These are phyloP conservation scores for Macrobrachium rosenbergii DNA, from an alignment of 1,140 invertebrate species.

Conservation along the genomic window DNA sequence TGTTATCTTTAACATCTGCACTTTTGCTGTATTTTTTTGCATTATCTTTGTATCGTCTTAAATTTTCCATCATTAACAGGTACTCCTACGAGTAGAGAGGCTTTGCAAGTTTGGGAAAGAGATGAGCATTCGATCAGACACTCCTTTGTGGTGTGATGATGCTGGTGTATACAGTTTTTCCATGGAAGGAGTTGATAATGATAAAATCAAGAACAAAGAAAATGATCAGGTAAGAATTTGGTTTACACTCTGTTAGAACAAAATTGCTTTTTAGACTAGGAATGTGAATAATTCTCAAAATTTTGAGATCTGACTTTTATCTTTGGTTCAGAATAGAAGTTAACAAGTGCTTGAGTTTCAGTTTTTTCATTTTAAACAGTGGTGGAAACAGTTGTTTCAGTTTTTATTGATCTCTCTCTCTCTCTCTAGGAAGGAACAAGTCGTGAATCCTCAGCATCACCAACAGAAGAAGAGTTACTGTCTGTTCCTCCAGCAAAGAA, in stretches of 20 bases:
- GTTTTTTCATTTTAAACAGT: neutral
- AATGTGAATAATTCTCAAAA: too few relatives aligned
- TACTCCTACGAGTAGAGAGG: conserved; percentile 78
- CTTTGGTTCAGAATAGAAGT: too few relatives aligned
- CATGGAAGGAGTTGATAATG: conserved; percentile 39
- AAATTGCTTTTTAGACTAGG: too few relatives aligned
- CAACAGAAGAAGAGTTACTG: conserved; percentile 43
- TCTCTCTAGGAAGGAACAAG: conserved; percentile 16
- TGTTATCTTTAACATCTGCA: too few relatives aligned
- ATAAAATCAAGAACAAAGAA: conserved; percentile 36
- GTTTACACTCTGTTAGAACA: neutral
- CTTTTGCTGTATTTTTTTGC: neutral
- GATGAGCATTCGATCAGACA: conserved; percentile 76
- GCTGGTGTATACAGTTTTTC: conserved; percentile 36
- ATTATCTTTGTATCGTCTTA: neutral
- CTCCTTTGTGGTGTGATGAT: conserved; percentile 73
- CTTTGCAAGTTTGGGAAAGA: conserved; percentile 82
- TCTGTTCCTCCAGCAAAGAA: conserved; percentile 36
- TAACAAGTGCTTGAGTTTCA: neutral
- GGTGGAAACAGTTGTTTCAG: too few relatives aligned
- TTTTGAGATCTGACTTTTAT: too few relatives aligned
- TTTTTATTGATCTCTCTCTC: neutral
- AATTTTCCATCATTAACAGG: conserved; percentile 64
- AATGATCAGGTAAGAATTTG: conserved; percentile 14
- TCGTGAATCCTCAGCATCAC: conserved; percentile 43